Conservation (phyloP, 2,797 vertebrate species). For the Lophius americanus region DNA sequence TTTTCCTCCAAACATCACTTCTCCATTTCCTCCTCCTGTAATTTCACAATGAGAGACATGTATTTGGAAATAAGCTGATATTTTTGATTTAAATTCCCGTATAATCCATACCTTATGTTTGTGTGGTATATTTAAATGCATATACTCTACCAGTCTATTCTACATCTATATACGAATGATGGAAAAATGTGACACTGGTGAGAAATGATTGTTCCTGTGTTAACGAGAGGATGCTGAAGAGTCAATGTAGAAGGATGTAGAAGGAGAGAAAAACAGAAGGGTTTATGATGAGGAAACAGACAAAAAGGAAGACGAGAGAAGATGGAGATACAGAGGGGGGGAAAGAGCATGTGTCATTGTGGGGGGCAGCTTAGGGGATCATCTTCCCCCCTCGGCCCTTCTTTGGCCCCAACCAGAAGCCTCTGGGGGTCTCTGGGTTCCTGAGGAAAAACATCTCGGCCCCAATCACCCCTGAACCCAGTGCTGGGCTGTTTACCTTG, state of each 20-base stretch:
- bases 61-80: slow-evolving; percentile 21
- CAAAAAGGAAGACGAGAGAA: slow-evolving; percentile 30
- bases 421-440: slow-evolving; percentile 90
- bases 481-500: slow-evolving; percentile 98
- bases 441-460: slow-evolving; percentile 95
- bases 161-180: slow-evolving; percentile 88
- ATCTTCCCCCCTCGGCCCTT: slow-evolving; percentile 82
- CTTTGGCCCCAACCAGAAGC: slow-evolving; percentile 85
- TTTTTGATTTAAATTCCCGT: slow-evolving; percentile 26
- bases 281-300: slow-evolving; percentile 59
- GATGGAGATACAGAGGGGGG: slow-evolving; percentile 54
- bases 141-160: slow-evolving; percentile 43
- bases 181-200: slow-evolving; percentile 62
- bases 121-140: slow-evolving; percentile 11
- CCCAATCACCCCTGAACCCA: slow-evolving; percentile 98
- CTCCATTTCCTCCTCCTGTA: background rate
- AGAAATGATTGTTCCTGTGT: slow-evolving; percentile 79
- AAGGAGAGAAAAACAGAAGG: slow-evolving; percentile 27
- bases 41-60: background rate
- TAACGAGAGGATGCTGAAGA: slow-evolving; percentile 84
- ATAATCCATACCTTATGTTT: background rate
- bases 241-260: slow-evolving; percentile 90
- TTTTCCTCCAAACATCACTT: slow-evolving; percentile 10
- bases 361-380: slow-evolving; percentile 82
- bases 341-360: slow-evolving; percentile 71